Base-by-base conservation (phyloP, 2,888 invertebrate genomes). In the Hetaerina titia region DNA sequence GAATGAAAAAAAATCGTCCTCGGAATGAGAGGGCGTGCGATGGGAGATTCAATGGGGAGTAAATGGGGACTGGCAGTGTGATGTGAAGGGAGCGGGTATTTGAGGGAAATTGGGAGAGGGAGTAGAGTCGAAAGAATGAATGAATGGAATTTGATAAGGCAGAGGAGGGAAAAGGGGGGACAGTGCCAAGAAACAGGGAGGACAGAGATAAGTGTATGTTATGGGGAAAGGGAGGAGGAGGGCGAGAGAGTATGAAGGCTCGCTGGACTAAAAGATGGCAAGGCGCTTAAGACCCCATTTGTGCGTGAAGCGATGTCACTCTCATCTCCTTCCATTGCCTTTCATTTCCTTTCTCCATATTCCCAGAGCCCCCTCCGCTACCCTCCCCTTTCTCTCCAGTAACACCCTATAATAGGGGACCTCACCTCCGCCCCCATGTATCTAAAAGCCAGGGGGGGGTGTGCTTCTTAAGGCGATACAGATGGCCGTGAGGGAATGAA, bases 61-160 rank as follows among this genome's bases (percentile, higher is more conserved):
- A n/a, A 89, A 89, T 57, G 89, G 57, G n/a, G 22, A 89, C 89
- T 89, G 22, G 57, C 88, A 19, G 45, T 88, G 19, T 88, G 88
- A 15, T 19, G 22, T 45, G 88, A 8, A 45, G 88, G 7, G 31
- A 22, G 31, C 88, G 31, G 88, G 25, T 45, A 88, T 88, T 88
- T 31, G 56, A 88, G 56, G 45, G 19, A 88, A 88, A 45, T 17
- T 31, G 69, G 13, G 15, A 69, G 69, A 69, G 69, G 15, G 7
- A 45, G 45, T 4, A 45, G 45, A 45, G 45, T 45, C 45, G 45
- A 45, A 45, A 45, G 45, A 45, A 45, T 1, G n/a, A 19, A n/a
- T 19, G 15, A 69, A 69, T 5, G 69, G n/a, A 69, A 0, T 69
- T 69, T 19, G n/a, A 13, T 19, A 69, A 6, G 19, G 69, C 22